phyloP scores from a whole-genome alignment of 2,113 vertebrate genomes.

The Blennius ocellaris region DNA sequence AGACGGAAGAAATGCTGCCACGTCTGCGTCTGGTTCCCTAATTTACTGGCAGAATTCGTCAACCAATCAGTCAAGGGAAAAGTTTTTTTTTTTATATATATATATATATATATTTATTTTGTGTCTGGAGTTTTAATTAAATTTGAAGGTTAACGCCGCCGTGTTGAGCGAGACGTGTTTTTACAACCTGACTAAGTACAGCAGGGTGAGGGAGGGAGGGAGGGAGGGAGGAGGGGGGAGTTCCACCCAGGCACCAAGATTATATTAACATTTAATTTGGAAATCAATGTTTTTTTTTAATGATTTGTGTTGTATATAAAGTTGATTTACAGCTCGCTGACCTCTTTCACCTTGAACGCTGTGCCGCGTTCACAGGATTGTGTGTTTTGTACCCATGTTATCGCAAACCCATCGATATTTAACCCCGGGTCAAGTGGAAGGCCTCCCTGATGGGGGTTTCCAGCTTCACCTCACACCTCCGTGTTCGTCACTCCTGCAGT shows the following conservation, averaged over 20 bases:
- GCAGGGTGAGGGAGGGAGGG: neutral
- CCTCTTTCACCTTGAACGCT: neutral
- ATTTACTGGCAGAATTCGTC: conserved; percentile 37
- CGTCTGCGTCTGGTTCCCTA: conserved; percentile 6
- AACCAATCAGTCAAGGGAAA: conserved; percentile 27
- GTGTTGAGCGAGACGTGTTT: neutral
- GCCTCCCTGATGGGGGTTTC: neutral
- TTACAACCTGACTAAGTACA: conserved; percentile 7
- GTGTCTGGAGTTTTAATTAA: conserved; percentile 47
- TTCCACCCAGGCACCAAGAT: neutral
- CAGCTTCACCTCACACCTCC: conserved; percentile 4
- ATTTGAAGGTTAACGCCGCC: conserved; percentile 56
- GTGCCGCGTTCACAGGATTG: conserved; percentile 19
- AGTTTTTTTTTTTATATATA: neutral
- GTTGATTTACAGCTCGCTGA: conserved; percentile 36
- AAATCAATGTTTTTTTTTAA: conserved; percentile 22
- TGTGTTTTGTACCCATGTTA: conserved; percentile 38
- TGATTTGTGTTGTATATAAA: conserved; percentile 7
- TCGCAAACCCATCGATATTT: conserved; percentile 61
- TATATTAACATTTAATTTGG: conserved; percentile 12
- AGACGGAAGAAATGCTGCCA: neutral
- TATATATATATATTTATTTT: too few relatives aligned
- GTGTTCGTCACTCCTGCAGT: neutral
- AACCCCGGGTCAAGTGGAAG: conserved; percentile 58
- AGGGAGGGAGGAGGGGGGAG: neutral